Evolutionary conservation across 2,888 invertebrate species (phyloP).

Genomic region (Colostygia pectinataria): DNA sequence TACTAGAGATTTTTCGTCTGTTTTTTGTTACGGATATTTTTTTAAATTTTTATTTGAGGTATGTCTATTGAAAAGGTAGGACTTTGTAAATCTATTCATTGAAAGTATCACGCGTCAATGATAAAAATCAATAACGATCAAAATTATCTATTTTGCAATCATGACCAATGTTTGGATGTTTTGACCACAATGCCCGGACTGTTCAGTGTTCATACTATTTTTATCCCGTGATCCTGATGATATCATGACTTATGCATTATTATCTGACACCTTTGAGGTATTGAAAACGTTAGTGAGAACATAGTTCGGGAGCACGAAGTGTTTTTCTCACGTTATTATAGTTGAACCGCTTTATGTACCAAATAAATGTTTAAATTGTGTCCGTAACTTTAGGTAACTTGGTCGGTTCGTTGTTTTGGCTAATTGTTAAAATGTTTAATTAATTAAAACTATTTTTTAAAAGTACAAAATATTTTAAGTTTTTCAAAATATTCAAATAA

Average conservation of each 20-base stretch:
- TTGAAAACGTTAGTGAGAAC: constrained; percentile 45
- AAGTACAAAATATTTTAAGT: too few species aligned
- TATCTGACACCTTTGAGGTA: constrained; percentile 37
- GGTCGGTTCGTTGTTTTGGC: too few species aligned
- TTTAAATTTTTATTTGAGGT: too few species aligned
- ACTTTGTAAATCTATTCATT: background rate
- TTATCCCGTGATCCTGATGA: constrained; percentile 41
- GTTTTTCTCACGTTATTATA: background rate
- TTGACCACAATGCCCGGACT: constrained; percentile 66
- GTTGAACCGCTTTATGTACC: too few species aligned
- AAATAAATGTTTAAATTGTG: too few species aligned
- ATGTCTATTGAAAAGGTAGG: too few species aligned
- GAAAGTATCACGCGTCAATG: background rate
- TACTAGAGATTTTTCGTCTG: too few species aligned
- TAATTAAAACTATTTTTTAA: too few species aligned
- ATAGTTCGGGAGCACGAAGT: background rate
- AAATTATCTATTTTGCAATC: constrained; percentile 34
- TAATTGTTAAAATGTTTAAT: too few species aligned
- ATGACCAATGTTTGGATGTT: constrained; percentile 53
- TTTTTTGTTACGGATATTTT: too few species aligned
- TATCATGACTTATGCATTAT: constrained; percentile 49
- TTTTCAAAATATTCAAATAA: too few species aligned
- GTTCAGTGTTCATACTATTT: constrained; percentile 43
- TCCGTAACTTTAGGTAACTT: too few species aligned
- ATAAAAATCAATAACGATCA: constrained; percentile 16